phyloP scores from a whole-genome alignment of 2,797 vertebrate genomes.

The Chelon auratus region DNA sequence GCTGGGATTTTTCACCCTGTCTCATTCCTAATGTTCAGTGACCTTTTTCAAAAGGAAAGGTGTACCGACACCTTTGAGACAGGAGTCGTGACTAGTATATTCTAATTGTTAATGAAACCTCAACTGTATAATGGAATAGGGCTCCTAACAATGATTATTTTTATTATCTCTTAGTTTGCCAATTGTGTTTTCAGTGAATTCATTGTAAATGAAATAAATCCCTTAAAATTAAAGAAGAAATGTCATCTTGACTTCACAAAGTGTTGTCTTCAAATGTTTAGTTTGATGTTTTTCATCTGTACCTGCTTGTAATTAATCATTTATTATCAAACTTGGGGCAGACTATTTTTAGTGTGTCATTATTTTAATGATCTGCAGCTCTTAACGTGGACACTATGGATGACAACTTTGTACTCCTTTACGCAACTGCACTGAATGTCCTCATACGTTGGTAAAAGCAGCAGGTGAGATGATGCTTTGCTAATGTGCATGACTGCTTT shows the following conservation, averaged over 20 bases:
- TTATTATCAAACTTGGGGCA: too few species aligned
- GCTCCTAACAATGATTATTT: neutral
- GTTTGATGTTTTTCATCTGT: too few species aligned
- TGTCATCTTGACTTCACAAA: too few species aligned
- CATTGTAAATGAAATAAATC: neutral
- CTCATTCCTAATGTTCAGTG: slow-evolving; percentile 33
- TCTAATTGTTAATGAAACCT: slow-evolving; percentile 3
- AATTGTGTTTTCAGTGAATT: neutral
- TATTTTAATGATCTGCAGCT: too few species aligned
- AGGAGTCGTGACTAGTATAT: neutral
- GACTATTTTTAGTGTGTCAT: too few species aligned
- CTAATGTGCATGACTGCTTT: neutral
- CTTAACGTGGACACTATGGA: too few species aligned
- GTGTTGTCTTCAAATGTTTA: neutral
- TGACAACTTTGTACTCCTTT: too few species aligned
- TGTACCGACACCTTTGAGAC: neutral
- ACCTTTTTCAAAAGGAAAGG: slow-evolving; percentile 51
- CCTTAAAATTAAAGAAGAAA: too few species aligned
- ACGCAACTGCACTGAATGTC: neutral
- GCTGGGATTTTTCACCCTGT: slow-evolving; percentile 42
- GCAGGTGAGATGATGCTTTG: neutral
- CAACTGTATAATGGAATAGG: neutral
- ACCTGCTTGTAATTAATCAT: too few species aligned
- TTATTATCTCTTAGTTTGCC: neutral
- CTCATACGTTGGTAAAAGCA: neutral